phyloP scores from a whole-genome alignment of 2,888 invertebrate genomes.

The Hirtodrosophila alboralis region DNA sequence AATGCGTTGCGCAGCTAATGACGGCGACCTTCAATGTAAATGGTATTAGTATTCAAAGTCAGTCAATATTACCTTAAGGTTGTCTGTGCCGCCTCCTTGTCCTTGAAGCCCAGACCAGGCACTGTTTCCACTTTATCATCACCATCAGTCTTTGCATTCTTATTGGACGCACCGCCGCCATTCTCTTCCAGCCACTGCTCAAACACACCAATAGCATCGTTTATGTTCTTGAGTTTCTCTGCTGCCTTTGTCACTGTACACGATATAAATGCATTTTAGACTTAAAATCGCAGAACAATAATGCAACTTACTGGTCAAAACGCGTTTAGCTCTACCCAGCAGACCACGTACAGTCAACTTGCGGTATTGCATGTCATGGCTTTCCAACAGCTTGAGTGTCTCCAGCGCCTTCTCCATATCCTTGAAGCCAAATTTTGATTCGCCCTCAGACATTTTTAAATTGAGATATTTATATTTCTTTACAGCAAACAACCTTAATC shows the following conservation, averaged over 20 bases:
- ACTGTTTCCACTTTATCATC: slow-evolving; percentile 87
- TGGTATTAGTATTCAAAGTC: slow-evolving; percentile 1
- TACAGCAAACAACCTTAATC: slow-evolving; percentile 26
- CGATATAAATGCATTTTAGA: neutral
- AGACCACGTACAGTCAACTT: slow-evolving; percentile 87
- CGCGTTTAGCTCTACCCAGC: slow-evolving; percentile 86
- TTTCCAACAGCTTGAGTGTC: slow-evolving; percentile 87
- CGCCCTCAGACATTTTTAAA: slow-evolving; percentile 78
- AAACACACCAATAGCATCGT: slow-evolving; percentile 88
- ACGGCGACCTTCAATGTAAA: slow-evolving; percentile 41
- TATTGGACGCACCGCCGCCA: slow-evolving; percentile 82
- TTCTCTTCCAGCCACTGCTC: slow-evolving; percentile 88
- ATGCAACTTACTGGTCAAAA: slow-evolving; percentile 83
- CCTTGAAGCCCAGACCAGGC: slow-evolving; percentile 91
- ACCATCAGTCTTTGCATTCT: slow-evolving; percentile 85
- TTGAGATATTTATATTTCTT: slow-evolving; percentile 7
- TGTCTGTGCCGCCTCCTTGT: slow-evolving; percentile 89
- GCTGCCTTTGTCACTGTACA: slow-evolving; percentile 88
- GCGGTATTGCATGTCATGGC: slow-evolving; percentile 88
- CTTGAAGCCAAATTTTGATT: slow-evolving; percentile 89
- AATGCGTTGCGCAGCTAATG: slow-evolving; percentile 14
- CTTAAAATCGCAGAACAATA: too few species aligned
- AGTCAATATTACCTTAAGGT: slow-evolving; percentile 85
- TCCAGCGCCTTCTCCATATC: slow-evolving; percentile 89
- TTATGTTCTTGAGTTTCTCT: slow-evolving; percentile 88